Base-by-base conservation (phyloP, 2,888 invertebrate species). In the Drosophila greeni region DNA sequence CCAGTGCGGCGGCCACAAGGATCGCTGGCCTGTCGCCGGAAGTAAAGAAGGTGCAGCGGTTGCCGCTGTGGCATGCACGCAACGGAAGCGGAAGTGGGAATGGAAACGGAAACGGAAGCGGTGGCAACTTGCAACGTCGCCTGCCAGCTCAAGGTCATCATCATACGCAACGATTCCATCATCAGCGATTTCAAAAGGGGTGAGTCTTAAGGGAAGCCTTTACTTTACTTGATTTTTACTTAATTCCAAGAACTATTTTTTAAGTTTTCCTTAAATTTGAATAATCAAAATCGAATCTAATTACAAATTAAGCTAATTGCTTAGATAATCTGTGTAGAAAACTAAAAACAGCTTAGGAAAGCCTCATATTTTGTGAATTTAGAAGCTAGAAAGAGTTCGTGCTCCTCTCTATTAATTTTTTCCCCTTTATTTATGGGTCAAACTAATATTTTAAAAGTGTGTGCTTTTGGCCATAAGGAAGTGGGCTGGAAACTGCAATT, bases 1-100 rank as follows among this genome's bases (percentile, higher is more conserved):
- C 79, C 31, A 81, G 66, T 45, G 81, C 79, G 2, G 75, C 81
- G 11, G 79, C 81, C 53, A 80, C 81, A 23, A 76, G 79, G 37
- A 67, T 80, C 39, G 67, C 71, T 33, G 81, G 81, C 5, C 82
- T 81, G 23, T 81, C 81, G 58, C 82, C 81, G 51, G 81, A 81
- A 51, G 81, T 82, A 2, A 81, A 82, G 33, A 82, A 80, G 52
- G 51, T 81, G 59, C 78, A 81, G 14, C 64, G 64, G 47, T 42
- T 81, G 68, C 81, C 81, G 20, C 72, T 81, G 3, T 82, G 82
- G 81, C 52, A 62, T n/a, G 70, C 62, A 43, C 72, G 52, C 64
- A 62, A 40, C 51, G 58, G 24, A 43, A 53, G 6, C 45, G 65
- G 16, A 65, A 37, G 7, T 42, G 45, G 20, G n/a, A 45, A 56